Evolutionary conservation across 2,797 vertebrate genomes (phyloP).

Genomic region (Pipistrellus pygmaeus): DNA sequence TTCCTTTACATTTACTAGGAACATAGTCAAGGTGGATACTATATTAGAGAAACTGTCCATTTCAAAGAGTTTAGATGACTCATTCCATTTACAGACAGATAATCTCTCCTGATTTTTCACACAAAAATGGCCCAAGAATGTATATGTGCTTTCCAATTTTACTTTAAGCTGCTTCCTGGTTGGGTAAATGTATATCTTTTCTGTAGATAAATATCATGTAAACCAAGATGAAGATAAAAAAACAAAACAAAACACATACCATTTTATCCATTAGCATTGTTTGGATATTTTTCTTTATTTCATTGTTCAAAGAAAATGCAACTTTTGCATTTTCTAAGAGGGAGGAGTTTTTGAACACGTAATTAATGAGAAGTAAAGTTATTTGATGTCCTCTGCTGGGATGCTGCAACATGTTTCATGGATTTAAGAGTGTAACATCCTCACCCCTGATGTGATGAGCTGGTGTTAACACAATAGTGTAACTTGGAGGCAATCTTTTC

Average conservation of each 20-base stretch:
- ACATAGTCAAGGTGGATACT: background rate
- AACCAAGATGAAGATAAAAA: background rate
- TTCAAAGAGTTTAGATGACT: background rate
- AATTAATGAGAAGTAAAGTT: background rate
- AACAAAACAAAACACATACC: background rate
- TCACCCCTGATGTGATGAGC: background rate
- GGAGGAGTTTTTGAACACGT: background rate
- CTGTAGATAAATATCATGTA: background rate
- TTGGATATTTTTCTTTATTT: background rate
- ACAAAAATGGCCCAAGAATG: background rate
- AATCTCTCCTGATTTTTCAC: background rate
- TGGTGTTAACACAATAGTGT: background rate
- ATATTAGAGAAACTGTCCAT: background rate
- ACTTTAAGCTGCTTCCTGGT: background rate
- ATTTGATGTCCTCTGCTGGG: background rate
- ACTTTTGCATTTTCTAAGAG: background rate
- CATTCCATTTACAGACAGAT: background rate
- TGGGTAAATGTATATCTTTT: background rate
- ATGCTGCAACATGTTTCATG: background rate
- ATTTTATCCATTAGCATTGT: background rate
- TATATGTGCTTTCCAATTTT: background rate
- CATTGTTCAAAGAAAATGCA: background rate
- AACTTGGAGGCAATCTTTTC: background rate
- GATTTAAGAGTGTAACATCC: background rate
- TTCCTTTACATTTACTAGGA: background rate